Conservation (phyloP, 2,888 invertebrate genomes). For the Fragum sueziense region DNA sequence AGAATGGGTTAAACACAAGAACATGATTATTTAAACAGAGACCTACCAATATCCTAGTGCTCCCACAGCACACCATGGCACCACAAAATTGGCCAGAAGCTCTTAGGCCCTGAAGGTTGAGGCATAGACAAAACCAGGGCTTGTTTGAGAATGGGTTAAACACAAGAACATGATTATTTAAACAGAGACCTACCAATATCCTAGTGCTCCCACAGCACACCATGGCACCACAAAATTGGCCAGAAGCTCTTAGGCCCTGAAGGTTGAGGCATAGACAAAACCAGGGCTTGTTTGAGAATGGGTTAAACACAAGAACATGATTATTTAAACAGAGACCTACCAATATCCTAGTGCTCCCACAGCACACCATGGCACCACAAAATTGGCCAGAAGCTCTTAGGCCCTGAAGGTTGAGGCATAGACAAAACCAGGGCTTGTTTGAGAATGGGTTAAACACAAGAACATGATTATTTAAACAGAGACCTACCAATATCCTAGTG, state of each 20-base stretch:
- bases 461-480: too few species aligned
- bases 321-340: too few species aligned
- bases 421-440: too few species aligned
- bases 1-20: too few species aligned
- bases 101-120: slow-evolving; percentile 43
- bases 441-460: too few species aligned
- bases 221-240: slow-evolving; percentile 59
- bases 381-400: slow-evolving; percentile 50
- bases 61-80: slow-evolving; percentile 55
- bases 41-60: slow-evolving; percentile 54
- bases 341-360: slow-evolving; percentile 55
- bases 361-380: slow-evolving; percentile 57
- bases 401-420: slow-evolving; percentile 44
- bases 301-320: too few species aligned
- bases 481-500: slow-evolving; percentile 53
- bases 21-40: too few species aligned
- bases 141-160: too few species aligned
- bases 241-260: slow-evolving; percentile 41
- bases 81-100: slow-evolving; percentile 56
- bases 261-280: slow-evolving; percentile 44
- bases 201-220: slow-evolving; percentile 54
- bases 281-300: too few species aligned
- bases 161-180: too few species aligned
- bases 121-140: slow-evolving; percentile 39
- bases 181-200: slow-evolving; percentile 53